A percentile compares a stretch with the other conserved stretches of the same genome.
These are phyloP conservation scores for Ennomos fuscantarius DNA, from an alignment of 2,888 invertebrate genomes.

Conservation along the genomic window DNA sequence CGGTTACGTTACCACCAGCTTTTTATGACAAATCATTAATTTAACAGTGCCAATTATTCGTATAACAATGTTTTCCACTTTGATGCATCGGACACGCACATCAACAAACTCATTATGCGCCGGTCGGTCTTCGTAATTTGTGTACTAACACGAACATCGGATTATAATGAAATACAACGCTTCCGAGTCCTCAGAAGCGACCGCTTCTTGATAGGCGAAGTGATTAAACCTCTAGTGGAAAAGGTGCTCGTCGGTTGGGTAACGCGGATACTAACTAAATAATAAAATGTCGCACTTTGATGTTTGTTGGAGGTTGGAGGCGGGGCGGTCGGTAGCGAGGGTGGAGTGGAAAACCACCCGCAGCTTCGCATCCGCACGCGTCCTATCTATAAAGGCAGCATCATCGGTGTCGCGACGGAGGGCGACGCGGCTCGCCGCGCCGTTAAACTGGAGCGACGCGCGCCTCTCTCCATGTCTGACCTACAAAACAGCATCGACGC, in stretches of 20 bases:
- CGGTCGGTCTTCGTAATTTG: constrained; percentile 44
- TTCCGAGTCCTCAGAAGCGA: constrained; percentile 29
- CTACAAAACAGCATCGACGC: constrained; percentile 63
- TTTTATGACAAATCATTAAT: constrained; percentile 63
- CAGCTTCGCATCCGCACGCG: constrained; percentile 55
- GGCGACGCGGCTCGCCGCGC: constrained; percentile 55
- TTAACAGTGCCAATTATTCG: constrained; percentile 59
- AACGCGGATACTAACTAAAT: constrained; percentile 56
- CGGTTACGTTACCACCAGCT: constrained; percentile 60
- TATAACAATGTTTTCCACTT: constrained; percentile 56
- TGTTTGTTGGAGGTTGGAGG: constrained; percentile 51
- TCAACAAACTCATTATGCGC: constrained; percentile 34
- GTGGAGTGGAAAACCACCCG: constrained; percentile 70
- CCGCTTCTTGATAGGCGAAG: constrained; percentile 50
- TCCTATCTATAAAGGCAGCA: constrained; percentile 50
- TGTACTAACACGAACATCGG: constrained; percentile 48
- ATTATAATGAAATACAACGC: constrained; percentile 53
- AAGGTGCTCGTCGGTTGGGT: constrained; percentile 55
- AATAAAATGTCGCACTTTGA: constrained; percentile 78
- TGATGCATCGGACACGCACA: constrained; percentile 46
- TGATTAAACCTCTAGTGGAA: constrained; percentile 62
- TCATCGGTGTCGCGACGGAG: constrained; percentile 37
- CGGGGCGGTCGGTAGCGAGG: constrained; percentile 50
- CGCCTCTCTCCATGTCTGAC: constrained; percentile 59
- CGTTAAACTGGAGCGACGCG: constrained; percentile 59